Conservation (phyloP, 2,797 vertebrate species). For the Ptychobarbus kaznakovi region DNA sequence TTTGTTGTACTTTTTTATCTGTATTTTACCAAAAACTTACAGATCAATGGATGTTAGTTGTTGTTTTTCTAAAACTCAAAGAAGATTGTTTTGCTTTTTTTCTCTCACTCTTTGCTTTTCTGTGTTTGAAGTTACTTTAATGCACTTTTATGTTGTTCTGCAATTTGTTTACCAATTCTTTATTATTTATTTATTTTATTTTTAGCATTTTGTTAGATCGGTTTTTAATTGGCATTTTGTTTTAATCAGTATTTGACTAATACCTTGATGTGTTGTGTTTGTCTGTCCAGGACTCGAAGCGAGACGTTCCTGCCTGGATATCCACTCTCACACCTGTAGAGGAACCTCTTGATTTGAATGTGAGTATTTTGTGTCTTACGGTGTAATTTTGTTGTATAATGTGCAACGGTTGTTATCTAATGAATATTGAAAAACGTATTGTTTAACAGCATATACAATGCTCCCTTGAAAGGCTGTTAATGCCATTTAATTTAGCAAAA, state of each 20-base stretch:
- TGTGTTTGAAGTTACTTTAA: neutral
- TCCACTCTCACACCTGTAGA: conserved; percentile 84
- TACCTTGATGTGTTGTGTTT: neutral
- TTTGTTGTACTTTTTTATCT: no score
- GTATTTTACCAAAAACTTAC: neutral
- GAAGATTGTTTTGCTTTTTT: neutral
- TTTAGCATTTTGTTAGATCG: no score
- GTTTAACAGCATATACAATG: neutral
- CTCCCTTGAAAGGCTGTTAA: neutral
- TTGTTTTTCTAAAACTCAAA: neutral
- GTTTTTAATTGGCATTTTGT: neutral
- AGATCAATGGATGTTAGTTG: neutral
- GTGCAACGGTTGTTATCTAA: neutral
- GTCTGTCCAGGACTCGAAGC: conserved; percentile 81
- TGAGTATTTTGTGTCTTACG: conserved; percentile 58
- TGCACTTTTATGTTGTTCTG: neutral
- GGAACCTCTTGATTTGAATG: conserved; percentile 77
- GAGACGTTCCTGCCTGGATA: conserved; percentile 88
- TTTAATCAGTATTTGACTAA: neutral
- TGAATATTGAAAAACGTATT: conserved; percentile 15
- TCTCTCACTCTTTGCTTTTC: neutral
- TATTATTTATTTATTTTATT: neutral
- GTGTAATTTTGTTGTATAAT: neutral
- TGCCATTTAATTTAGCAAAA: neutral
- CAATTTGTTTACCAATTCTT: neutral